Percentiles rank a stretch among this genome's conserved stretches.
These are phyloP conservation scores for Ceyx melanurus DNA, from an alignment of 2,113 vertebrate genomes.

Conservation along the genomic window DNA sequence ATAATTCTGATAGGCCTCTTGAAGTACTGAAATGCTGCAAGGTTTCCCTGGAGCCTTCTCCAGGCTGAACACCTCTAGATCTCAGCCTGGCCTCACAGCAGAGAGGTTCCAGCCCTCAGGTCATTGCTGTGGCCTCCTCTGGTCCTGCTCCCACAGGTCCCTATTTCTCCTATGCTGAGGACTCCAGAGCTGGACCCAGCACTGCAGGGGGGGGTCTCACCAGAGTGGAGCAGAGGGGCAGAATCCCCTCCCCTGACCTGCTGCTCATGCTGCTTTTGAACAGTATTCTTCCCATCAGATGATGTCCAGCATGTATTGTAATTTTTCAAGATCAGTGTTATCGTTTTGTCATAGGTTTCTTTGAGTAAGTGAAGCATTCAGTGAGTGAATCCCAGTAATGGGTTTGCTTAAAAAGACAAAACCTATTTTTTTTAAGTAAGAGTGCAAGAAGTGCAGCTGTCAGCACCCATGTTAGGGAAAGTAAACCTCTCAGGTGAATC, in stretches of 20 bases:
- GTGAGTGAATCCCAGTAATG: background rate
- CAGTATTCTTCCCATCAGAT: background rate
- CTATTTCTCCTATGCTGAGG: too few species aligned
- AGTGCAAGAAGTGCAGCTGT: background rate
- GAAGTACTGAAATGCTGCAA: too few species aligned
- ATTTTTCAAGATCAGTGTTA: background rate
- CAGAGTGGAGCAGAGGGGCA: too few species aligned
- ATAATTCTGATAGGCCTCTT: too few species aligned
- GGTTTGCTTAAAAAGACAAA: background rate
- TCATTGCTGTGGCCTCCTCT: background rate
- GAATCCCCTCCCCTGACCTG: background rate
- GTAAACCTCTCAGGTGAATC: accelerated
- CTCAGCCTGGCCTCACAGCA: too few species aligned
- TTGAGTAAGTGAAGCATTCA: background rate
- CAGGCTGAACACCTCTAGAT: too few species aligned
- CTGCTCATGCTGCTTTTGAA: background rate
- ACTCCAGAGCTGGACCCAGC: background rate
- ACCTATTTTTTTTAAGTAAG: background rate
- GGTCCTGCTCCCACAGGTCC: too few species aligned
- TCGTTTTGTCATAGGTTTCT: background rate
- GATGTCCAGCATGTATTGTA: too few species aligned
- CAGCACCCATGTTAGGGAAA: background rate
- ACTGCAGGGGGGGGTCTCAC: background rate
- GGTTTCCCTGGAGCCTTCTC: too few species aligned
- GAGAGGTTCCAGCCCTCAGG: background rate